Percentiles rank a stretch among this genome's conserved stretches.
Evolutionary conservation across 2,113 vertebrate genomes (phyloP).

Genomic region (Noctilio leporinus): DNA sequence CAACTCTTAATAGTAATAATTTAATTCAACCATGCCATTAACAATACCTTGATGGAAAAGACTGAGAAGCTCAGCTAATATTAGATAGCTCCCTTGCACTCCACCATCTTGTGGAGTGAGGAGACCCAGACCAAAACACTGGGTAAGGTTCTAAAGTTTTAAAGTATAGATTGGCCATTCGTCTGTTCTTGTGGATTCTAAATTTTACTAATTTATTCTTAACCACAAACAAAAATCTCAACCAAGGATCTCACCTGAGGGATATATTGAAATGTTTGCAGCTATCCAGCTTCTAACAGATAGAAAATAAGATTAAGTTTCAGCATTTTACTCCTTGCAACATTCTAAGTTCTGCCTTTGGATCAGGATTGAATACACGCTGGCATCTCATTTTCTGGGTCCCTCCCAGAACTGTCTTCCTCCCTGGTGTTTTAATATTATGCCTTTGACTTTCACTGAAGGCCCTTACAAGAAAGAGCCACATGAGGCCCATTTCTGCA

Average conservation of each 20-base stretch:
- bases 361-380: not conserved
- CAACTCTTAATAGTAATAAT: not conserved
- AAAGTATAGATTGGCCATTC: not conserved
- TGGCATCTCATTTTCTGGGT: not conserved
- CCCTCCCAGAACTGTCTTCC: not conserved
- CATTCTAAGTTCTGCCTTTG: not conserved
- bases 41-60: not conserved
- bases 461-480: conserved; percentile 12
- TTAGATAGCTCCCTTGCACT: not conserved
- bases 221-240: not conserved
- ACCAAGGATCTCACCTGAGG: not conserved
- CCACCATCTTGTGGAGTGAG: not conserved
- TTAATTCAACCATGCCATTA: not conserved
- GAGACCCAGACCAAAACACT: not conserved
- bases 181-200: not conserved
- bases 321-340: not conserved
- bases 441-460: conserved; percentile 22
- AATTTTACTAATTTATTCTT: not conserved
- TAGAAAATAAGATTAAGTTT: not conserved
- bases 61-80: not conserved
- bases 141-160: not conserved
- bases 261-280: not conserved
- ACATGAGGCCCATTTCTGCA: conserved; percentile 16
- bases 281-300: not conserved
- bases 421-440: conserved; percentile 25